Base-by-base conservation (phyloP, 1,140 invertebrate species). In the Apis dorsata region DNA sequence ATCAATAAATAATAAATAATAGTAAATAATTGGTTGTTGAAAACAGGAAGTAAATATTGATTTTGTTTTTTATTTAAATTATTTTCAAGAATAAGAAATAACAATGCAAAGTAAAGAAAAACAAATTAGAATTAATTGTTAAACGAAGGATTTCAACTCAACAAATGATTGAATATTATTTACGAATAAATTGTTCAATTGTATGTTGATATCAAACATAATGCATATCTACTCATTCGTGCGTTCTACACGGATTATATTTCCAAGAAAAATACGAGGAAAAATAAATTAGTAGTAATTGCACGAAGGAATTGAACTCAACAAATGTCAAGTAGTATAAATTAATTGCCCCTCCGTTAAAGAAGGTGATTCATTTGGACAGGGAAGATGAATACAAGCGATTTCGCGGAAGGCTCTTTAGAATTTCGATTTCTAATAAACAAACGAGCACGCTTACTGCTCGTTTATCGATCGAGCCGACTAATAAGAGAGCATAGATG, bases 401-500 rank as follows among this genome's bases (percentile, higher is more conserved):
- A 60, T 49, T 60, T 60, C 66, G 66, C 1, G 65, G 21, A 65
- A 63, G 59, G 24, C 51, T 60, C 12, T 9, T 53, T 28, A 24
- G 79, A 28, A 76, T 28, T 75, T 76, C 55, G 63, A 28, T 69
- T 77, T 69, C 65, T 57, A 74, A 49, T 74, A 81, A 81, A 65
- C 24, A 13, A 7, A 21, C 21, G 60, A 57, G 71, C 34, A 24
- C 11, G 60, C 21, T n/a, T 69, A n/a, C 9, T 24, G 65, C 49
- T 79, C 66, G 24, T 77, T 59, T 51, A 84, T 81, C 73, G 81
- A 80, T 68, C 81, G 57, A 28, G 69, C 66, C 60, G 49, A 57
- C 62, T 82, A 86, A 83, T 59, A 85, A 73, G 71, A 68, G 19
- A 63, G 51, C n/a, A 28, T 77, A 76, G 81, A 83, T 4, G 59